Evolutionary conservation across 2,888 invertebrate genomes (phyloP), one percentile per base, ranked within the genome.

Genomic region (Harpalus rufipes): DNA sequence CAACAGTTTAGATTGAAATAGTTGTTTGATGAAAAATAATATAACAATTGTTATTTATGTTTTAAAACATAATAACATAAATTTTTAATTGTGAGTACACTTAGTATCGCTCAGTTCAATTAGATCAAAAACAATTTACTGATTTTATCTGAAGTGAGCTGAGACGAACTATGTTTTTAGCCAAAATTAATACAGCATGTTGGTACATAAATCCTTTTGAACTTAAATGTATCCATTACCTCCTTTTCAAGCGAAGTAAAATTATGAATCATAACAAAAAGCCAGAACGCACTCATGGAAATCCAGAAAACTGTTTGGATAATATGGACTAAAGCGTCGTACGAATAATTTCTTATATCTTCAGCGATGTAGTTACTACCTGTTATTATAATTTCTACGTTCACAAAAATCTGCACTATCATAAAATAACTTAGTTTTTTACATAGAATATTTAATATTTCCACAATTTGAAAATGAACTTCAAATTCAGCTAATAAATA

Each of bases 381-480:
- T 1, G 68, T 72, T n/a, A 72, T 16, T 8, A 72, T 41, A 7
- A 39, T 16, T n/a, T 16, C 16, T 10, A 41, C n/a, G 10, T 39
- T 5, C 2, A 72, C 18, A n/a, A 41, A 7, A 12, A 72, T n/a
- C 39, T 41, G 68, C n/a, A 72, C 7, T 10, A 72, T 0, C 39
- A 72, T 3, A 7, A 41, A 41, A 41, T 16, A 72, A n/a, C 12
- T 41, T 8, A 72, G 8, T 16, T 39, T 72, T 72, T 72, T n/a
- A 41, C 39, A 14, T 0, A 72, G 8, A 1, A 16, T 1, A 7
- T 39, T 39, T 39, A 72, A 14, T 7, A 39, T n/a, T 72, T 41
- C 7, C 8, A 72, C 68, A 8, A 72, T 7, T 39, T 72, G 12
- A 72, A 72, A 41, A 72, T 72, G 68, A 41, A 72, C 10, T 39